phyloP scores from a whole-genome alignment of 1,140 invertebrate species.

The Zaprionus capensis region DNA sequence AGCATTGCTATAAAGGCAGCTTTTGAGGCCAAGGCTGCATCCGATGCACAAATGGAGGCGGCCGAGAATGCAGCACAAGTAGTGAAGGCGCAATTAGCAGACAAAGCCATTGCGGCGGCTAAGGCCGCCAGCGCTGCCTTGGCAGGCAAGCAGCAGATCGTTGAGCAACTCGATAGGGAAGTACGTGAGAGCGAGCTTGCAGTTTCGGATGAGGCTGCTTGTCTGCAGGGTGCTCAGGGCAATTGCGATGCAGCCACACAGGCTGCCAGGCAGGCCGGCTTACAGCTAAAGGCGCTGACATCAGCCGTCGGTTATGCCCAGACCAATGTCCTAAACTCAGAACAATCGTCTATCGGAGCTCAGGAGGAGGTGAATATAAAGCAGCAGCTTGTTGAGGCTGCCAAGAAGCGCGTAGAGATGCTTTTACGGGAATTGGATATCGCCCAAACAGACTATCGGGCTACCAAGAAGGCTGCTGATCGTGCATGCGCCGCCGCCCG shows the following conservation, averaged over 20 bases:
- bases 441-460: slow-evolving; percentile 86
- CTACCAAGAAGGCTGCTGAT: slow-evolving; percentile 87
- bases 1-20: slow-evolving; percentile 88
- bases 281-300: slow-evolving; percentile 75
- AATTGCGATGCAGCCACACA: slow-evolving; percentile 86
- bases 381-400: slow-evolving; percentile 87
- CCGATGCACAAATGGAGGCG: slow-evolving; percentile 87
- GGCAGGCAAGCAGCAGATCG: slow-evolving; percentile 87
- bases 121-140: slow-evolving; percentile 88
- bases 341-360: slow-evolving; percentile 86
- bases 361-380: slow-evolving; percentile 86
- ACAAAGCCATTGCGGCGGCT: slow-evolving; percentile 88
- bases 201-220: slow-evolving; percentile 86
- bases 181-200: slow-evolving; percentile 87
- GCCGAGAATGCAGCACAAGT: slow-evolving; percentile 87
- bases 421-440: slow-evolving; percentile 86
- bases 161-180: slow-evolving; percentile 86
- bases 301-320: slow-evolving; percentile 73
- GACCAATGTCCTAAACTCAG: slow-evolving; percentile 86
- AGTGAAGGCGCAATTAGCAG: slow-evolving; percentile 88
- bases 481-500: slow-evolving; percentile 87
- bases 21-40: slow-evolving; percentile 87
- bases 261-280: slow-evolving; percentile 86
- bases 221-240: slow-evolving; percentile 86
- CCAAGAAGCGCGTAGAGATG: slow-evolving; percentile 86